Conservation (phyloP, 2,797 vertebrate genomes). For the Glossophaga mutica region DNA sequence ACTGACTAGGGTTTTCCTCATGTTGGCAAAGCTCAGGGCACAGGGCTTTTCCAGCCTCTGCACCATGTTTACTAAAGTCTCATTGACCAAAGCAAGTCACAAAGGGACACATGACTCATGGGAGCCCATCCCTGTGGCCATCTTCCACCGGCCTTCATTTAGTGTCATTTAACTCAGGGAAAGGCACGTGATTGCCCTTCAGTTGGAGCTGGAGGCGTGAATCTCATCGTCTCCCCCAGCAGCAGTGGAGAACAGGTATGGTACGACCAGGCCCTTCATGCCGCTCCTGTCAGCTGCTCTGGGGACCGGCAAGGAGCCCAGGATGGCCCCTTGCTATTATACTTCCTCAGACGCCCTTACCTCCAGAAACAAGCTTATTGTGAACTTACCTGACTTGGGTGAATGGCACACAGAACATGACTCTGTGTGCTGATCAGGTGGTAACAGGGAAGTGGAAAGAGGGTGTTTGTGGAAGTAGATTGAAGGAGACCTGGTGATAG, state of each 20-base stretch:
- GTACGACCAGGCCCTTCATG: background rate
- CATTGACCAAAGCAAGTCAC: background rate
- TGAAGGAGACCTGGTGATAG: background rate
- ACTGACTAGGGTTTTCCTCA: background rate
- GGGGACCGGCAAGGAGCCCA: background rate
- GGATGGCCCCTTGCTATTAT: background rate
- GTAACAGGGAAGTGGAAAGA: no score
- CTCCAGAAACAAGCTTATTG: background rate
- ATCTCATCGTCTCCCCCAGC: background rate
- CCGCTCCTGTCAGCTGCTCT: background rate
- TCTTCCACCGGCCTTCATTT: background rate
- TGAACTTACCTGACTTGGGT: background rate
- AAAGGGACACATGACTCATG: background rate
- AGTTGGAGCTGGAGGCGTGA: background rate
- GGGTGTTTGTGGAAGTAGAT: background rate
- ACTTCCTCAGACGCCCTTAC: background rate
- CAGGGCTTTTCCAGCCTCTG: background rate
- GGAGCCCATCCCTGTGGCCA: background rate
- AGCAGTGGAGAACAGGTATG: background rate
- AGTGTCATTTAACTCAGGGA: background rate
- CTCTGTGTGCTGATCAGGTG: background rate
- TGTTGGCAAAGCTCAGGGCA: accelerated
- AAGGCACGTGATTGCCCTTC: background rate
- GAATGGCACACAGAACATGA: background rate
- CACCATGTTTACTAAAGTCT: background rate